Conservation (phyloP, 2,888 invertebrate species). For the Drosophila anomalata region DNA sequence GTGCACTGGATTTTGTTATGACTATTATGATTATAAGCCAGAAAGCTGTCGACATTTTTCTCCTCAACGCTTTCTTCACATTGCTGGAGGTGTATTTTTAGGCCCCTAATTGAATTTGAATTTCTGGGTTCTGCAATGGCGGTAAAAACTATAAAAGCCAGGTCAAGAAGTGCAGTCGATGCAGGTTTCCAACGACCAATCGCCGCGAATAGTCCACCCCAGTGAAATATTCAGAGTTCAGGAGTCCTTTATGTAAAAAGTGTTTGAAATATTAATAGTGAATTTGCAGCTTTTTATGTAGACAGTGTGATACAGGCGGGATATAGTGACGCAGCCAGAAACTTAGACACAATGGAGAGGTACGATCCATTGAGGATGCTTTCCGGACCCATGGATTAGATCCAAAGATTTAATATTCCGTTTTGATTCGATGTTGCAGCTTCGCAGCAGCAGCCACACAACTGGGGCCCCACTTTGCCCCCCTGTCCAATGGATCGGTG, state of each 20-base stretch:
- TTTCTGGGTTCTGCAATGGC: not conserved
- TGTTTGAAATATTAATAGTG: slow-evolving; percentile 67
- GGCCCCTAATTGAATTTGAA: slow-evolving; percentile 75
- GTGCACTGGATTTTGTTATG: slow-evolving; percentile 32
- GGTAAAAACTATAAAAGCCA: slow-evolving; percentile 74
- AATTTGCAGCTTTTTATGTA: slow-evolving; percentile 80
- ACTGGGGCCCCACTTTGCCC: slow-evolving; percentile 84
- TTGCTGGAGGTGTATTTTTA: slow-evolving; percentile 58
- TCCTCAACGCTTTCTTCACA: slow-evolving; percentile 36
- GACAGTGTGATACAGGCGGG: slow-evolving; percentile 63
- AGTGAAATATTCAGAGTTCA: slow-evolving; percentile 65
- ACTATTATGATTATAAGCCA: slow-evolving; percentile 62
- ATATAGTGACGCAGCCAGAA: slow-evolving; percentile 60
- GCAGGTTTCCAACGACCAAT: slow-evolving; percentile 79
- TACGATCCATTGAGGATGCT: slow-evolving; percentile 41
- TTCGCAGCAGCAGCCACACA: slow-evolving; percentile 66
- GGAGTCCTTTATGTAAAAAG: slow-evolving; percentile 65
- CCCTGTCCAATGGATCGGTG: slow-evolving; percentile 88
- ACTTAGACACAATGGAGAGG: slow-evolving; percentile 75
- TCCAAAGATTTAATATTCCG: not conserved
- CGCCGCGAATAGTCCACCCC: slow-evolving; percentile 80
- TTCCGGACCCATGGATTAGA: not conserved
- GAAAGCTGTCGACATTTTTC: slow-evolving; percentile 59
- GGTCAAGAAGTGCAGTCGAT: slow-evolving; percentile 36
- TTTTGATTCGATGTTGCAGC: slow-evolving; percentile 41